Evolutionary conservation across 2,888 invertebrate genomes (phyloP), one percentile per base, ranked within the genome.

Genomic region (Tribolium freemani): DNA sequence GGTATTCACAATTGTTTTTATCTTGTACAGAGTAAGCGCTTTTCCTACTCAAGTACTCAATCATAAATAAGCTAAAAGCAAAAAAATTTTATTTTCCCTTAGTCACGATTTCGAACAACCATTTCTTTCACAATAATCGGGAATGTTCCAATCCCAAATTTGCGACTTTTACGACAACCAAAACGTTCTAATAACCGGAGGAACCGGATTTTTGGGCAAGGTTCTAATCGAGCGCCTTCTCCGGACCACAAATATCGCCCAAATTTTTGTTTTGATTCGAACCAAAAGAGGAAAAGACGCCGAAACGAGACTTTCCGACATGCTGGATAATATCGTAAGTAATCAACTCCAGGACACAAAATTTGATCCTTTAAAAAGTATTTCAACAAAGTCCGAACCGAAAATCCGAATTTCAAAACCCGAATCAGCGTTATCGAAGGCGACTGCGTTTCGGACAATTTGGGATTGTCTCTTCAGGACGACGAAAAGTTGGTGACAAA

Each of bases 151-250:
- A 48, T 48, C 48, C 8, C 48, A 48, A 48, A 11, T 48, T 48
- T 8, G 10, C 48, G 13, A 48, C 6, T 48, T 48, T 16, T 48
- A 48, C 48, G 8, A 48, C 11, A 48, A n/a, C 48, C 31, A 11
- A 0, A 45, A 72, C 74, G 66, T 96, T 13, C 92, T 97, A 60
- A 89, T 97, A 6, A 96, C 96, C 0, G 96, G 97, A 2, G 94
- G 91, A 0, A 93, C 94, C 20, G 97, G 97, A 0, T 97, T 97
- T 83, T 89, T 97, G 86, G 97, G 97, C 0, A 97, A 97, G 87
- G 93, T 94, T 0, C 85, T 97, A 13, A 89, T 97, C 4, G 97
- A 97, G 86, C 98, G 97, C 85, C 86, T 98, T 1, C 84, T 97
- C 8, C 90, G 96, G 77, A 94, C 94, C 2, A 96, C 96, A 82